Conservation (phyloP, 1,140 invertebrate genomes). For the Andricus grossulariae region DNA sequence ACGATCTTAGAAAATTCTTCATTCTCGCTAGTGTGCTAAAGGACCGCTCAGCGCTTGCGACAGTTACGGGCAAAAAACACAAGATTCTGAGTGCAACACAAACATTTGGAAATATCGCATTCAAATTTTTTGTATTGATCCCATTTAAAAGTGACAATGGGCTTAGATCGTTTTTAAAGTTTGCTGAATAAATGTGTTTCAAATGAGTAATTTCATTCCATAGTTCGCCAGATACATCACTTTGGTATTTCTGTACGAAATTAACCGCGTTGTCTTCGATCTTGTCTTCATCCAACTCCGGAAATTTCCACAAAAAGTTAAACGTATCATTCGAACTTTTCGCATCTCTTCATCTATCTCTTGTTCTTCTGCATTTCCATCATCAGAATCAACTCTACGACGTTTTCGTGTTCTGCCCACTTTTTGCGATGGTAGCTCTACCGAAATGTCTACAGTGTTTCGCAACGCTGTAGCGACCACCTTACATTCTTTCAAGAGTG, state of each 20-base stretch:
- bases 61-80: not conserved
- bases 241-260: not conserved
- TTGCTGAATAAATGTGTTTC: not conserved
- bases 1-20: not conserved
- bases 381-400: not conserved
- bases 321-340: not conserved
- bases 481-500: not conserved
- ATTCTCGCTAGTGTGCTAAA: not conserved
- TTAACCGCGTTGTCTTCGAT: no score
- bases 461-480: not conserved
- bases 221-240: not conserved
- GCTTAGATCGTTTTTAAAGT: not conserved
- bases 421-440: not conserved
- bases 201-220: not conserved
- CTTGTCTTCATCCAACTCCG: no score
- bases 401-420: not conserved
- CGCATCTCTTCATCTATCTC: not conserved
- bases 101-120: not conserved
- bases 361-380: not conserved
- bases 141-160: slow-evolving; percentile 30
- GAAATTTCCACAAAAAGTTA: no score
- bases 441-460: not conserved
- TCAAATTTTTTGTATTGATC: slow-evolving; percentile 29
- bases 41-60: not conserved
- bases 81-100: not conserved